Percentiles rank a stretch among this genome's conserved stretches.
Conservation (phyloP, 1,140 invertebrate species). For the Drosophila navojoa region DNA sequence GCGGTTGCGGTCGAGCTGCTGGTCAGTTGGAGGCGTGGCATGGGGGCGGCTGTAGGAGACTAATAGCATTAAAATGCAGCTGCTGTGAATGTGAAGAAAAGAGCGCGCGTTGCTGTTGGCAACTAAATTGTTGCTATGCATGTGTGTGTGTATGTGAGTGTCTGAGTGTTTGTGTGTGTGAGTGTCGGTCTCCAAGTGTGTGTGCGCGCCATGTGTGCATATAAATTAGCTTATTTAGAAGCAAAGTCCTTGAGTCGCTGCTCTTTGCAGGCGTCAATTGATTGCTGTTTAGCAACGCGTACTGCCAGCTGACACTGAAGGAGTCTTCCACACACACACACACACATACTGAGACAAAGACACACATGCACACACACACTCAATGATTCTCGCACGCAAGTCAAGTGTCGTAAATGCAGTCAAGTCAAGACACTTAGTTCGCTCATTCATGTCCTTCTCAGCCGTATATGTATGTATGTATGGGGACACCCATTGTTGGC, state of each 20-base stretch:
- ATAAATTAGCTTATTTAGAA: constrained; percentile 75
- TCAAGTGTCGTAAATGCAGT: constrained; percentile 44
- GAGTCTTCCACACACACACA: neutral
- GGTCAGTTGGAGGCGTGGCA: neutral
- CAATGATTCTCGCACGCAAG: neutral
- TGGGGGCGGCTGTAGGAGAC: neutral
- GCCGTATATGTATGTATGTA: constrained; percentile 16
- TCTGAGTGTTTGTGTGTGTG: neutral
- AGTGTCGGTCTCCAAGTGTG: constrained; percentile 26
- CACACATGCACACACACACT: neutral
- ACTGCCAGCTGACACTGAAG: neutral
- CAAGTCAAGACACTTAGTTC: constrained; percentile 14
- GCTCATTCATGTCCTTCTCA: neutral
- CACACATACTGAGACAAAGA: neutral
- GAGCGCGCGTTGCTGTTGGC: neutral
- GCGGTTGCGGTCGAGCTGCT: constrained; percentile 21
- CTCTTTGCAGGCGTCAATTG: constrained; percentile 52
- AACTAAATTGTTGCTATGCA: too few species aligned
- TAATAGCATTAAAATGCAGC: constrained; percentile 52
- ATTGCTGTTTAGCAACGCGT: constrained; percentile 56
- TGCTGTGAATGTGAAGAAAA: constrained; percentile 23
- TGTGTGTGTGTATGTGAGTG: constrained; percentile 8
- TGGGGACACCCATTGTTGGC: constrained; percentile 5
- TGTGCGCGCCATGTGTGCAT: constrained; percentile 34
- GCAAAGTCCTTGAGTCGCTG: constrained; percentile 54